phyloP scores from a whole-genome alignment of 2,113 vertebrate genomes.

The Mola mola region DNA sequence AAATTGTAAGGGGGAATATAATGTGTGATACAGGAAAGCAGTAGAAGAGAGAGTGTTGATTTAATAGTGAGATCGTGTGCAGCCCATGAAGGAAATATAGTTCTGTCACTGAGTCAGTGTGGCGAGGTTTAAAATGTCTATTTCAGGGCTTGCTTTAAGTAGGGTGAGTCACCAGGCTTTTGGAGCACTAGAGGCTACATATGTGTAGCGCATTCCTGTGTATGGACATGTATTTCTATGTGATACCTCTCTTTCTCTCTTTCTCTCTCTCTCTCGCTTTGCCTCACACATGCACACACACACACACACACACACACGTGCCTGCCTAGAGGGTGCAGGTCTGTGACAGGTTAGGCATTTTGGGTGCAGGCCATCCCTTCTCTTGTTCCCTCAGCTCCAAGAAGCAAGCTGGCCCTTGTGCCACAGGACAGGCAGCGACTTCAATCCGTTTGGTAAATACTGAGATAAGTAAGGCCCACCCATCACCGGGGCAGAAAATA shows the following conservation, averaged over 20 bases:
- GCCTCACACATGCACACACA: conserved; percentile 25
- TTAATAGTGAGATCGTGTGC: conserved; percentile 59
- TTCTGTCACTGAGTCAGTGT: conserved; percentile 74
- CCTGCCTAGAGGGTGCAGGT: conserved; percentile 68
- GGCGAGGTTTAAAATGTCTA: conserved; percentile 77
- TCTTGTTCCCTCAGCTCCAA: conserved; percentile 65
- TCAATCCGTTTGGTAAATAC: conserved; percentile 80
- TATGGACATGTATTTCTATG: conserved; percentile 44
- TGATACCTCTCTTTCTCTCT: conserved; percentile 32
- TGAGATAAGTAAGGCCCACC: conserved; percentile 71
- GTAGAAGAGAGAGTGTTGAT: conserved; percentile 61
- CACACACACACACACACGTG: conserved; percentile 48
- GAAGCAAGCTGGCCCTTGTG: conserved; percentile 59
- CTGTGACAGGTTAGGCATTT: conserved; percentile 76
- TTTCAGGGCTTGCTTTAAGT: conserved; percentile 78
- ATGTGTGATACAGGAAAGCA: conserved; percentile 56
- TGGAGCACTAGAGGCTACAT: conserved; percentile 62
- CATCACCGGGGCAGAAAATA: conserved; percentile 69
- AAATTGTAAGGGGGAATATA: conserved; percentile 58
- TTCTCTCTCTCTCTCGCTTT: conserved; percentile 46
- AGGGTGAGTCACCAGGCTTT: conserved; percentile 76
- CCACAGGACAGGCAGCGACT: conserved; percentile 68
- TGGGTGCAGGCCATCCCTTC: conserved; percentile 75
- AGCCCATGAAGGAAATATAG: conserved; percentile 68
- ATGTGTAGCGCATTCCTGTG: conserved; percentile 42